Evolutionary conservation across 2,113 vertebrate species (phyloP).

Genomic region (Melanocharis versteri): DNA sequence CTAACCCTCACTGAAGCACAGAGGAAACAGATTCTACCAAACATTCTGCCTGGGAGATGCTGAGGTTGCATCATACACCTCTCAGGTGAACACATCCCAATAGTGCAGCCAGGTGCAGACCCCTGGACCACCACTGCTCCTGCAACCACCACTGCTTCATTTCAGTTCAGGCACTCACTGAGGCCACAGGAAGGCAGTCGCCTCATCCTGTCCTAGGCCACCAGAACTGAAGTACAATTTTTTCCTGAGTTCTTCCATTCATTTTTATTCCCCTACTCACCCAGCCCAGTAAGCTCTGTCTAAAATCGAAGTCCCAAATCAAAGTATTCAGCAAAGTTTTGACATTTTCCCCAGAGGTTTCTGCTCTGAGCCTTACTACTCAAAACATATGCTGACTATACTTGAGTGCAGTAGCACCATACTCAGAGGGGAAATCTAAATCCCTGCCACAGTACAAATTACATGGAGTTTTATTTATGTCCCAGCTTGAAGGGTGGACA

Average conservation of each 20-base stretch:
- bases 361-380: neutral
- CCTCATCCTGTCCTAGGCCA: neutral
- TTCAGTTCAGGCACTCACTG: neutral
- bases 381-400: neutral
- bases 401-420: neutral
- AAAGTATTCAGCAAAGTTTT: neutral
- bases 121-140: fast-evolving
- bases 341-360: neutral
- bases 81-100: neutral
- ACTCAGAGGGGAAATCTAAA: neutral
- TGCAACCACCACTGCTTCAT: fast-evolving
- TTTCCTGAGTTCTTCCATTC: neutral
- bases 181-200: neutral
- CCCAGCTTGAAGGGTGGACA: neutral
- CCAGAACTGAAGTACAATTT: neutral
- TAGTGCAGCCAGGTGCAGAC: fast-evolving
- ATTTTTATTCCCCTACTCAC: neutral
- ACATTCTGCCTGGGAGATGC: neutral
- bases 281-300: neutral
- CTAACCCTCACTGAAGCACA: neutral
- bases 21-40: neutral
- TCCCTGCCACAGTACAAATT: neutral
- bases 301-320: neutral
- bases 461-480: neutral
- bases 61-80: fast-evolving